Conservation (phyloP, 2,888 invertebrate species). For the Psococerastis gibbosa region DNA sequence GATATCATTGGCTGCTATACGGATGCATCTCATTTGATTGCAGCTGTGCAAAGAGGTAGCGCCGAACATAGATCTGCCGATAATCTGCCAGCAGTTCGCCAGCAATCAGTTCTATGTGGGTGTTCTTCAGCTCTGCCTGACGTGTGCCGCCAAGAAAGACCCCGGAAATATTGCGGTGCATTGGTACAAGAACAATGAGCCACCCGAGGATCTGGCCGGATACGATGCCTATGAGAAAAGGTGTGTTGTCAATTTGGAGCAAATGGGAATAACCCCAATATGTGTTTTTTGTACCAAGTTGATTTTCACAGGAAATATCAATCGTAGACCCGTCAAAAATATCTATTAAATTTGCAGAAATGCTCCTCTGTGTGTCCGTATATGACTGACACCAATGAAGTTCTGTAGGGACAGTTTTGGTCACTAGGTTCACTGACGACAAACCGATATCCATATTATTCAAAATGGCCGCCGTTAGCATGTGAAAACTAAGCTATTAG, state of each 20-base stretch:
- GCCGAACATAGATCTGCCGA: slow-evolving; percentile 63
- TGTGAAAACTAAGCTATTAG: no score
- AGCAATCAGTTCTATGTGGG: slow-evolving; percentile 68
- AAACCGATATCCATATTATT: no score
- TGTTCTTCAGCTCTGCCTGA: slow-evolving; percentile 69
- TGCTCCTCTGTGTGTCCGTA: no score
- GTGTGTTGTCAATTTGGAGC: slow-evolving; percentile 22
- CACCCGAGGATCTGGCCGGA: slow-evolving; percentile 63
- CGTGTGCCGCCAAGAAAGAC: slow-evolving; percentile 73
- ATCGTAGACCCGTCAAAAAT: no score
- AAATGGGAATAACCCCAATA: background rate
- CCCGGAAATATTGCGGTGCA: slow-evolving; percentile 73
- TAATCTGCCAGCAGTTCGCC: slow-evolving; percentile 70
- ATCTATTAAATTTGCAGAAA: no score
- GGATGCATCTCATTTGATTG: no score
- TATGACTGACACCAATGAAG: no score
- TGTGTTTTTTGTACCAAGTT: slow-evolving; percentile 2
- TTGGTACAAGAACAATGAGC: slow-evolving; percentile 70
- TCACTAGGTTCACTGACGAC: no score
- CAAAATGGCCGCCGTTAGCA: no score
- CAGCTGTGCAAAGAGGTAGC: slow-evolving; percentile 78
- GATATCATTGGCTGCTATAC: no score
- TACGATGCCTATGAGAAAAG: slow-evolving; percentile 49
- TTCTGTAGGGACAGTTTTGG: no score
- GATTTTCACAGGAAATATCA: no score